phyloP scores from a whole-genome alignment of 2,797 vertebrate genomes.

The Mycteria americana region DNA sequence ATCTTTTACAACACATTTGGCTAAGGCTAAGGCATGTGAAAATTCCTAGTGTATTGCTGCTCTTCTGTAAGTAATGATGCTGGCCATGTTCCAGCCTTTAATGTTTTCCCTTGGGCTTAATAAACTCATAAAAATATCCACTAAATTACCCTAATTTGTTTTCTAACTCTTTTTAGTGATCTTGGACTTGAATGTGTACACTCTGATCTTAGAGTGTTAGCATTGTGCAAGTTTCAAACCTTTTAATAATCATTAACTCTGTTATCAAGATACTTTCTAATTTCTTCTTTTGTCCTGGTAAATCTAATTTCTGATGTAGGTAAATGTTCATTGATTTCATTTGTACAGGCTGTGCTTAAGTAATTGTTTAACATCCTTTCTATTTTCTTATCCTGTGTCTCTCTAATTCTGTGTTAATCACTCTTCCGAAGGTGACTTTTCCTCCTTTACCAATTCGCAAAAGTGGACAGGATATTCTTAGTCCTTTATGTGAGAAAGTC shows the following conservation, averaged over 20 bases:
- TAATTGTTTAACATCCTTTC: slow-evolving; percentile 46
- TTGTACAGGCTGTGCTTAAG: slow-evolving; percentile 55
- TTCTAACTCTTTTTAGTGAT: neutral
- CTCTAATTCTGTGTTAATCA: slow-evolving; percentile 39
- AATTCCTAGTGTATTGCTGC: neutral
- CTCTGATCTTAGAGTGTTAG: neutral
- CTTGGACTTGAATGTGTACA: neutral
- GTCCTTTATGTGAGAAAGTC: neutral
- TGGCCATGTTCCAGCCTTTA: neutral
- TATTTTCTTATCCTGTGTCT: slow-evolving; percentile 52
- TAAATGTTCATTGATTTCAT: slow-evolving; percentile 71
- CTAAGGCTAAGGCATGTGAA: neutral
- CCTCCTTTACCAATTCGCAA: neutral
- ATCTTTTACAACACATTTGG: neutral
- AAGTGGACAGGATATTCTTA: neutral
- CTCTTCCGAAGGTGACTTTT: slow-evolving; percentile 37
- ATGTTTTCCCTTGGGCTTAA: slow-evolving; percentile 20
- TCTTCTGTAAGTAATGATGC: neutral
- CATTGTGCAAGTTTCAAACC: neutral
- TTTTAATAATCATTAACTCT: slow-evolving; percentile 56
- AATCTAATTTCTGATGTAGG: slow-evolving; percentile 64
- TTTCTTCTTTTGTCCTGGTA: slow-evolving; percentile 54
- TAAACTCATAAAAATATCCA: slow-evolving; percentile 10
- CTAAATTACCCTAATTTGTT: slow-evolving; percentile 22
- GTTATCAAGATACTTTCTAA: slow-evolving; percentile 44